A percentile compares a stretch with the other conserved stretches of the same genome.
Conservation (phyloP, 2,888 invertebrate species). For the Doris montereyensis region DNA sequence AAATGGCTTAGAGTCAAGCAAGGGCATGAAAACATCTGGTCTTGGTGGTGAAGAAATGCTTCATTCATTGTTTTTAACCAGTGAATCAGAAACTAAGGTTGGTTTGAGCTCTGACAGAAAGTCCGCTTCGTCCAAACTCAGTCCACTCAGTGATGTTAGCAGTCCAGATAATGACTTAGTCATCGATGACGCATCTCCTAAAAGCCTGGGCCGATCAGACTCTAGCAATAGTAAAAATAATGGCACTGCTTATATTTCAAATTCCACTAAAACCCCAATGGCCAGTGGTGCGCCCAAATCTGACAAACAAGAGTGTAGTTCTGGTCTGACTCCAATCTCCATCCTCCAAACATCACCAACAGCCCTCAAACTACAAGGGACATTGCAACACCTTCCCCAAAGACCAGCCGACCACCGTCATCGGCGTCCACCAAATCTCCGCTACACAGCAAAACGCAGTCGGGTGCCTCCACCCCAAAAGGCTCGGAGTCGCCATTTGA, state of each 20-base stretch:
- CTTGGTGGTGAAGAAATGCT: too few species aligned
- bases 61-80: neutral
- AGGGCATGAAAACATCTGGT: neutral
- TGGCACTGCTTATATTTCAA: too few species aligned
- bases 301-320: too few species aligned
- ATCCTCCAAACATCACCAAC: neutral
- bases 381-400: conserved; percentile 12
- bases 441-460: conserved; percentile 16
- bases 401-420: conserved; percentile 2
- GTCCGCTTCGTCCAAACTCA: conserved; percentile 30
- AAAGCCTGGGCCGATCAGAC: conserved; percentile 8
- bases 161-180: conserved; percentile 72
- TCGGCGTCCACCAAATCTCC: conserved; percentile 18
- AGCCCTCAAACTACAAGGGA: conserved; percentile 7
- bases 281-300: too few species aligned
- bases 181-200: conserved; percentile 68
- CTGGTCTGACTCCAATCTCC: neutral
- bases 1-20: neutral
- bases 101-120: neutral
- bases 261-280: too few species aligned
- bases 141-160: conserved; percentile 66
- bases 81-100: neutral
- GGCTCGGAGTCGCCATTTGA: conserved; percentile 76
- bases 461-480: conserved; percentile 34
- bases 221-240: conserved; percentile 3